Base-by-base conservation (phyloP, 1,140 invertebrate species). In the Ruditapes philippinarum region DNA sequence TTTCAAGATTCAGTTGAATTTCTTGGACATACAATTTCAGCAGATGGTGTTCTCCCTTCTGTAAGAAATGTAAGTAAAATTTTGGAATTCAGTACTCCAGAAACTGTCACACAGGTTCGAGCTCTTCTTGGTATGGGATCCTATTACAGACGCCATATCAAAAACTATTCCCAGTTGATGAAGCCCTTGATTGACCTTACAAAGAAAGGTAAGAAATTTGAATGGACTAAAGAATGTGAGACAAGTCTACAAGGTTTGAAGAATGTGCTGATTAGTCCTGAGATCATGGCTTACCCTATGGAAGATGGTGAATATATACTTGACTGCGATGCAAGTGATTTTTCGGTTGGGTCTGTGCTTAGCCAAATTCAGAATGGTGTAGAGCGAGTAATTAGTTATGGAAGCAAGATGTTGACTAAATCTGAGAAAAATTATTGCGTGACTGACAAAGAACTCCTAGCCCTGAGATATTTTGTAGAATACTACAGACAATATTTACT, bases 331-430 rank as follows among this genome's bases (percentile, higher is more conserved):
- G n/a, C n/a, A 7, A 79, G 76, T 25, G 33, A 14, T 28, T 79
- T 25, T 79, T 36, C 28, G 14, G 40, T 79, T 28, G 45, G 76
- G 14, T 36, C 76, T 11, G 76, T 79, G 38, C 25, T 42, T 5
- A 49, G 14, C 11, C 76, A 79, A 42, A 54, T 7, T 19, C 76
- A 79, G 40, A 28, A 79, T 11, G 40, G 76, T 45, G 76, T 45
- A 22, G 76, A 79, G 33, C 42, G 62, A 73, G 82, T 85, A 33
- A 62, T 85, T 36, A 68, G 7, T 17, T 85, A 85, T 74, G 83
- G 42, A 28, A 74, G 83, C 45, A 74, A 45, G 28, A 45, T 42
- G 9, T 45, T 74, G n/a, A 38, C 33, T n/a, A 57, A 74, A 45
- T 22, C 54, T 19, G 45, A 33, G 54, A 12, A 42, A 40, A 74